phyloP scores from a whole-genome alignment of 37 sponge, comb jelly and placozoan genomes.

The Haliclona indistincta region DNA sequence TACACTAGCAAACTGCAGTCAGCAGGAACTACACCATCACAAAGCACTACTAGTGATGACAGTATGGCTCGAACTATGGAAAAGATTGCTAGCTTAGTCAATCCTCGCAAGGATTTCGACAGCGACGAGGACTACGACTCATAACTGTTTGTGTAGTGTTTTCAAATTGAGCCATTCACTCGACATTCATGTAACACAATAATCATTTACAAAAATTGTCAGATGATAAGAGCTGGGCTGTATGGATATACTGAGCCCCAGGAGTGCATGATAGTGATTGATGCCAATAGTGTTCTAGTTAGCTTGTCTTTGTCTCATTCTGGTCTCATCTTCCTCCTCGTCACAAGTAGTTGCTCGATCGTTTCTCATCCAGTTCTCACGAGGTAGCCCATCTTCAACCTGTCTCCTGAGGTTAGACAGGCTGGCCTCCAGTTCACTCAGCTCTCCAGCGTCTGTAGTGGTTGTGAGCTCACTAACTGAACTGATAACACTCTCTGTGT shows the following conservation, averaged over 20 bases:
- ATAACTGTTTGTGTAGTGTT: background rate
- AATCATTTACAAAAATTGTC: background rate
- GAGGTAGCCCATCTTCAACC: background rate
- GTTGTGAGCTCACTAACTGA: background rate
- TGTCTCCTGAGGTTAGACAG: background rate
- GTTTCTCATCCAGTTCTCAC: no score
- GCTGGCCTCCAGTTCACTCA: background rate
- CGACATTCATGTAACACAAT: no score
- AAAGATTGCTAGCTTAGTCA: no score
- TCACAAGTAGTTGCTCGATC: background rate
- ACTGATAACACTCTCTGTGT: background rate
- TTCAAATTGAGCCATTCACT: background rate
- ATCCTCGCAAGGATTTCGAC: no score
- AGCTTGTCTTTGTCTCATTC: background rate
- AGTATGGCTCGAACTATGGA: no score
- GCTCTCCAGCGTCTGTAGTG: background rate
- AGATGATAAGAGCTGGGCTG: background rate
- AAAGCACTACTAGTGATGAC: no score
- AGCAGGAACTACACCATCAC: no score
- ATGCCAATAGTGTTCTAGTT: no score
- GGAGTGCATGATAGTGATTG: no score
- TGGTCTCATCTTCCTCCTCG: background rate
- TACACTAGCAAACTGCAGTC: background rate
- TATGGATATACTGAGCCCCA: no score
- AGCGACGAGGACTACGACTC: conserved; percentile 4